Base-by-base conservation (phyloP, 1,140 invertebrate genomes). In the Drosophila busckii region DNA sequence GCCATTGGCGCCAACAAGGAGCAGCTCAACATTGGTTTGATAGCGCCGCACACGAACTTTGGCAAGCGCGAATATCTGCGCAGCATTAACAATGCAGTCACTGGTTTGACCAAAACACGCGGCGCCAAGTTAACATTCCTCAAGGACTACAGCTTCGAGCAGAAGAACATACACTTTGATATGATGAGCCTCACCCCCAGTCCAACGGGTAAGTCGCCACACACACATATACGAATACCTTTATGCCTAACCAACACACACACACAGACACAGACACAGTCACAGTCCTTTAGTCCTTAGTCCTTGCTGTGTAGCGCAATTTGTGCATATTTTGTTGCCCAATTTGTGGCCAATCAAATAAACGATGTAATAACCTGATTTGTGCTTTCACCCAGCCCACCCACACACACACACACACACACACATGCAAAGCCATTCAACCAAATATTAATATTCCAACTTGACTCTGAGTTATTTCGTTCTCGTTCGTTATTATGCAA, bases 121-220 rank as follows among this genome's bases (percentile, higher is more conserved):
- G 85, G 89, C 25, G 71, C 85, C n/a, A 91, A 89, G 60, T 88
- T 91, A 46, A 89, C 88, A 53, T 93, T 93, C 84, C 76, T 93
- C 22, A 89, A 91, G 69, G 89, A 91, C 55, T 93, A 91, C 78
- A 88, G 88, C 16, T 93, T 93, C 62, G 90, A 89, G 8, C 88
- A 89, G 20, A 86, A 88, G 25, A 90, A 92, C 61, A 91, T 94
- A 16, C 90, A 90, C 63, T 90, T 89, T 52, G 89, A 90, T 26
- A 91, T 93, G 89, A 92, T 93, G 90, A 90, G 90, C 40, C 87
- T 94, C 10, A 93, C 92, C 29, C 93, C 93, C 4, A 93, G 92
- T 88, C 93, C 93, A 5, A 94, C 92, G 90, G 93, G 93, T 94
- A 54, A 87, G 85, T 76, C 9, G n/a, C 22, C 16, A 28, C 9